Conservation (phyloP, 2,113 vertebrate species). For the Myrmophylax atrothorax region DNA sequence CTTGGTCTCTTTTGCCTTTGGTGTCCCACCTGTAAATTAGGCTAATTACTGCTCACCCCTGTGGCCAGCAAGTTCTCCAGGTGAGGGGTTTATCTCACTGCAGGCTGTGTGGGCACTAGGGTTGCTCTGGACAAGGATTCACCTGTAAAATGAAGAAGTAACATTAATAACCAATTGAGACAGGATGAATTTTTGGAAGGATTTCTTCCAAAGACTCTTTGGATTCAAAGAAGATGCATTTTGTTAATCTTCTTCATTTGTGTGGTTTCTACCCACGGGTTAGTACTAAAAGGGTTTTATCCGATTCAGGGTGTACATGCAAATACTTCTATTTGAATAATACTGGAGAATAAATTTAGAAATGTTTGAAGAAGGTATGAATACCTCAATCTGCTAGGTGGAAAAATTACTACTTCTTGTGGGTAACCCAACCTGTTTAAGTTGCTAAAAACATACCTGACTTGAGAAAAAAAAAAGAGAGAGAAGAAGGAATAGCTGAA, state of each 20-base stretch:
- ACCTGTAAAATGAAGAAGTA: neutral
- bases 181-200: neutral
- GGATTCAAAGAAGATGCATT: slow-evolving; percentile 28
- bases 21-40: neutral
- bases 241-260: slow-evolving; percentile 70
- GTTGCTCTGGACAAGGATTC: neutral
- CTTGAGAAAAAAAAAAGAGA: slow-evolving; percentile 58
- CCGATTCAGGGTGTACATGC: slow-evolving; percentile 73
- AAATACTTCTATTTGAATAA: slow-evolving; percentile 81
- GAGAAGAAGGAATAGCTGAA: slow-evolving; percentile 64
- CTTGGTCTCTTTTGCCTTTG: neutral
- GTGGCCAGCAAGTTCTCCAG: neutral
- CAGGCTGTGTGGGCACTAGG: neutral
- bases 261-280: slow-evolving; percentile 62
- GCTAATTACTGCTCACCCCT: neutral
- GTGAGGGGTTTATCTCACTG: neutral
- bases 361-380: slow-evolving; percentile 79
- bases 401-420: slow-evolving; percentile 80
- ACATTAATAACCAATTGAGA: neutral
- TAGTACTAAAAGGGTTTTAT: slow-evolving; percentile 69
- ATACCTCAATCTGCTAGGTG: slow-evolving; percentile 80
- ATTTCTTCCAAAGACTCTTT: neutral
- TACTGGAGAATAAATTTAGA: slow-evolving; percentile 82
- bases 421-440: slow-evolving; percentile 82
- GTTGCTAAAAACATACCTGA: slow-evolving; percentile 81